Conservation (phyloP, 2,113 vertebrate genomes). For the Prunella fulvescens region DNA sequence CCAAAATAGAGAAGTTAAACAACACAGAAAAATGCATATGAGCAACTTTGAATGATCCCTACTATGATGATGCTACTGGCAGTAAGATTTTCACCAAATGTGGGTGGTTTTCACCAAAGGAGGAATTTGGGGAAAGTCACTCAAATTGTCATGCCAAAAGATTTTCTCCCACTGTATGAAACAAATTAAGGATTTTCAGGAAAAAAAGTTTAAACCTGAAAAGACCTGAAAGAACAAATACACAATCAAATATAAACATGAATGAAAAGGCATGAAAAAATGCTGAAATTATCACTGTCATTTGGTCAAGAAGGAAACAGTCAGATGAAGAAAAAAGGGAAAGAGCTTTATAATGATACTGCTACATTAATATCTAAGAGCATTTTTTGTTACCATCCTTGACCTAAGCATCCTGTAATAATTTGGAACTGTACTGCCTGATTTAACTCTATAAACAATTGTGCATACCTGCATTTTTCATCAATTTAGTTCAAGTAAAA, state of each 20-base stretch:
- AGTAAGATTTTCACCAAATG: neutral
- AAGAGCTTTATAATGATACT: neutral
- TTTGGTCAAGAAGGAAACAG: neutral
- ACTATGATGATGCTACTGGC: neutral
- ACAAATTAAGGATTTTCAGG: neutral
- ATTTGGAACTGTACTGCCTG: neutral
- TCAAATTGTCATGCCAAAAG: neutral
- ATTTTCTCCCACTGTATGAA: neutral
- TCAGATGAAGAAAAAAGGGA: neutral
- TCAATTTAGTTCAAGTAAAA: neutral
- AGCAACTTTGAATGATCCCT: neutral
- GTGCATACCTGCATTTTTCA: neutral
- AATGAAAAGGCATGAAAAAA: neutral
- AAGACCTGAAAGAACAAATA: neutral
- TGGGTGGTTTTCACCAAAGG: neutral
- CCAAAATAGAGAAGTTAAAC: neutral
- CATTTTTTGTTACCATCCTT: neutral
- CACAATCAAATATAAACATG: neutral
- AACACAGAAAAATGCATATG: neutral
- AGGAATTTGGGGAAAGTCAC: neutral
- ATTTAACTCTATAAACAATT: neutral
- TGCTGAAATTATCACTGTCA: neutral
- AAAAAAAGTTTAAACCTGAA: neutral
- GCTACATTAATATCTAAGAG: neutral
- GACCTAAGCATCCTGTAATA: neutral